Evolutionary conservation across 2,113 vertebrate species (phyloP).

Genomic region (Coptodon rendalli): DNA sequence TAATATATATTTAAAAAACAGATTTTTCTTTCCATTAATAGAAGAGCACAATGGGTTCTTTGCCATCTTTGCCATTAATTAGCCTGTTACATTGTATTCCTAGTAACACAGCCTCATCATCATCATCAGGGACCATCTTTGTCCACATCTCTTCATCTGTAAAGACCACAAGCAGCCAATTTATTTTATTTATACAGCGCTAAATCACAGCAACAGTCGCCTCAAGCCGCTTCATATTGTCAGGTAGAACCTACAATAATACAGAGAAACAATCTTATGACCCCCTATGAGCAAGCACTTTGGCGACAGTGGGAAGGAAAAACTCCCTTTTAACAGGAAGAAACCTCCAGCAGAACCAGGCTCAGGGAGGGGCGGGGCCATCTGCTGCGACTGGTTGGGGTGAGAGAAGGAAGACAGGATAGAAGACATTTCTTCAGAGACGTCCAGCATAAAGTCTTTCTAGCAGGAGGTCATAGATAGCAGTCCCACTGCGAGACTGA

Average conservation of each 20-base stretch:
- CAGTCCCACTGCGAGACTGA: no score
- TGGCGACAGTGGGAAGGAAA: background rate
- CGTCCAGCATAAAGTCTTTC: background rate
- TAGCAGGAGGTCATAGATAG: background rate
- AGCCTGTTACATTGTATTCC: background rate
- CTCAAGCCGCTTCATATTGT: background rate
- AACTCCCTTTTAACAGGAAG: background rate
- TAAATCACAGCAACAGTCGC: rapidly evolving
- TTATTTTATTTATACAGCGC: background rate
- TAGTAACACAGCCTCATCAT: background rate
- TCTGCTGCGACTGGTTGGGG: background rate
- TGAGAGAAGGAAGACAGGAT: background rate
- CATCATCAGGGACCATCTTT: background rate
- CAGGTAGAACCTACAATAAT: background rate
- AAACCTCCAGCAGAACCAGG: background rate
- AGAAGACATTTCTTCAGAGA: background rate
- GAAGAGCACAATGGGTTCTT: background rate
- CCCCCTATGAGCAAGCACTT: background rate
- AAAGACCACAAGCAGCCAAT: background rate
- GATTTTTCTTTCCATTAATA: background rate
- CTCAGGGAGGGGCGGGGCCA: background rate
- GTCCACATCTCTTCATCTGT: background rate
- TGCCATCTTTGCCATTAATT: background rate
- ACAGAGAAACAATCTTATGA: background rate
- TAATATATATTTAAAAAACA: background rate